Evolutionary conservation across 2,113 vertebrate species (phyloP).

Genomic region (Eira barbara): DNA sequence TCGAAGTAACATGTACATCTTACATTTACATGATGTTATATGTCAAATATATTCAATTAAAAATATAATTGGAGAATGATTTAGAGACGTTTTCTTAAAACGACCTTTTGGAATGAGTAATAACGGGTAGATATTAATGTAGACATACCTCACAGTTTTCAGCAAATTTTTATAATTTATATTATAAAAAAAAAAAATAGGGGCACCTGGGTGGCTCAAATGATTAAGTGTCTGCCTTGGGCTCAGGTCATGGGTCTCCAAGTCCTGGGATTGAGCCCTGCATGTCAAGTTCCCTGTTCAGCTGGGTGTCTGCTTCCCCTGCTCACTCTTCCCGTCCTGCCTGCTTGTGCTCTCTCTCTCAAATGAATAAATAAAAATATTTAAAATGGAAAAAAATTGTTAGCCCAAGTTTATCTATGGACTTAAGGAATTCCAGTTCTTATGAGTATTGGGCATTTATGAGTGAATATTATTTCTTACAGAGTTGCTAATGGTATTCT

Average conservation of each 20-base stretch:
- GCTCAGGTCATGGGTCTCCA: not conserved
- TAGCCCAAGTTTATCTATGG: not conserved
- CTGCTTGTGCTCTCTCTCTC: not conserved
- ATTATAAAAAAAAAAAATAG: not conserved
- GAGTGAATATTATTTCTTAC: not conserved
- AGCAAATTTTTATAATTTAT: constrained; percentile 16
- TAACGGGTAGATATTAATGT: not conserved
- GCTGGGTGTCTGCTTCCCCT: not conserved
- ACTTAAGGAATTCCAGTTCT: constrained; percentile 25
- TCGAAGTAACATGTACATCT: not conserved
- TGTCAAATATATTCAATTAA: not conserved
- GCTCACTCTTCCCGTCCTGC: not conserved
- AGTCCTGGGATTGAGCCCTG: not conserved
- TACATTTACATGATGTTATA: not conserved
- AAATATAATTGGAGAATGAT: not conserved
- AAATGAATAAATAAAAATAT: not conserved
- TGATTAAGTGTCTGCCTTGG: not conserved
- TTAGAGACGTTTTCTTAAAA: constrained; percentile 3
- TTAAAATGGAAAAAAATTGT: not conserved
- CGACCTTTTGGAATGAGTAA: not conserved
- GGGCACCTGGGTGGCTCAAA: not conserved
- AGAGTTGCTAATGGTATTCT: not conserved
- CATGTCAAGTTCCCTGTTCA: not conserved
- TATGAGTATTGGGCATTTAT: not conserved
- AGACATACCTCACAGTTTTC: not conserved